Base-by-base conservation (phyloP, 1,140 invertebrate species). In the Bacillus rossius region DNA sequence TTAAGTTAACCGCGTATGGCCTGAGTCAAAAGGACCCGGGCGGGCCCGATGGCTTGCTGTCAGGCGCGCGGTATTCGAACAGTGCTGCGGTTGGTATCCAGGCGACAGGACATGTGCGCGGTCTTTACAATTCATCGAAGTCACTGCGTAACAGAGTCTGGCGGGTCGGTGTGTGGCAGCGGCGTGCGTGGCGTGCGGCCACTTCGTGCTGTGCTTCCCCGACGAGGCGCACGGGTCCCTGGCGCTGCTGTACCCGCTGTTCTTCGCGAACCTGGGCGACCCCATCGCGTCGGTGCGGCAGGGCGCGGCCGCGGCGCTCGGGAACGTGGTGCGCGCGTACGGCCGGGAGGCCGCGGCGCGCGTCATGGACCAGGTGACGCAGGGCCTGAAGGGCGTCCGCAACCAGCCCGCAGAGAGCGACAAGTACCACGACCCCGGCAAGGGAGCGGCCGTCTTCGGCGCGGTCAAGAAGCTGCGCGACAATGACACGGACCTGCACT, bases 111-210 rank as follows among this genome's bases (percentile, higher is more conserved):
- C n/a, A n/a, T n/a, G n/a, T n/a, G n/a, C n/a, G n/a, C n/a, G n/a
- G n/a, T n/a, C n/a, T n/a, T n/a, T n/a, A n/a, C n/a, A n/a, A n/a
- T n/a, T n/a, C n/a, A n/a, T n/a, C n/a, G n/a, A n/a, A n/a, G n/a
- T n/a, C n/a, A n/a, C n/a, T n/a, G n/a, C n/a, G n/a, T n/a, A n/a
- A n/a, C n/a, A n/a, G n/a, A n/a, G n/a, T n/a, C n/a, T n/a, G n/a
- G n/a, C n/a, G n/a, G n/a, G 42, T 22, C 5, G 22, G 7, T 45
- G 52, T 64, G 47, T 72, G 71, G 48, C 67, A 81, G 79, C 79
- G 64, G 79, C 81, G 0, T 81, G 80, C 71, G 69, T 82, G n/a
- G 80, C 81, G 3, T 79, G 75, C 74, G 80, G 81, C 19, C 78
- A 77, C 60, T 81, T 82, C 67, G 67, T 81, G 20, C 56, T 72